Conservation (phyloP, 2,888 invertebrate genomes). For the Hypena proboscidalis region DNA sequence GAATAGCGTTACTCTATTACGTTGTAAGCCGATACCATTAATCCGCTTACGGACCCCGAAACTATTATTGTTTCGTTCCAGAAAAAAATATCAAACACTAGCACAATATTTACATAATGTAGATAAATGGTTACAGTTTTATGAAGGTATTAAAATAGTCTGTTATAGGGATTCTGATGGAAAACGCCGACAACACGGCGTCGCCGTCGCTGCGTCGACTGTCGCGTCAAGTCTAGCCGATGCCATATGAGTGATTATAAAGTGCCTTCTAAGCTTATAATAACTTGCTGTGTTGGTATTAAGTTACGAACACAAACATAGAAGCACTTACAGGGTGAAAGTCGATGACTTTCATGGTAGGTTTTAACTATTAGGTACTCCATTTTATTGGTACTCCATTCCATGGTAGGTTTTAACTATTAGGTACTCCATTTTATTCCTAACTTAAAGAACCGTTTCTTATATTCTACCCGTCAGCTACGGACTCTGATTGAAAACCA, state of each 20-base stretch:
- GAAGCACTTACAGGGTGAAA: no score
- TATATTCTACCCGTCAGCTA: no score
- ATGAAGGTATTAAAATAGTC: constrained; percentile 26
- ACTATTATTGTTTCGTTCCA: constrained; percentile 17
- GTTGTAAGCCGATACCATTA: constrained; percentile 38
- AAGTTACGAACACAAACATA: not conserved
- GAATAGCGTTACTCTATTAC: constrained; percentile 35
- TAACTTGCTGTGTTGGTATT: constrained; percentile 1
- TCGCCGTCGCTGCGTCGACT: not conserved
- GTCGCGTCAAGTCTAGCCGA: constrained; percentile 8
- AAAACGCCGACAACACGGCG: constrained; percentile 11
- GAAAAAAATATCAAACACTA: constrained; percentile 1
- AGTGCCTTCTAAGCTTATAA: constrained; percentile 7
- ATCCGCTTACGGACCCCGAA: constrained; percentile 25
- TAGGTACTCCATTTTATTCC: no score
- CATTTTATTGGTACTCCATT: no score
- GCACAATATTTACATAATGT: constrained; percentile 24
- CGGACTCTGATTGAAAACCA: no score
- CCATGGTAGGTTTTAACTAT: no score
- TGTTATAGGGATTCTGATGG: constrained; percentile 12
- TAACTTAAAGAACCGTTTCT: no score
- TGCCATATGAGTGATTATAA: constrained; percentile 20
- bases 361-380: no score
- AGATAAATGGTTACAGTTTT: constrained; percentile 24
- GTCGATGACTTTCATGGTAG: no score